Conservation (phyloP, 2,888 invertebrate species). For the Nipponacmea schrenckii region DNA sequence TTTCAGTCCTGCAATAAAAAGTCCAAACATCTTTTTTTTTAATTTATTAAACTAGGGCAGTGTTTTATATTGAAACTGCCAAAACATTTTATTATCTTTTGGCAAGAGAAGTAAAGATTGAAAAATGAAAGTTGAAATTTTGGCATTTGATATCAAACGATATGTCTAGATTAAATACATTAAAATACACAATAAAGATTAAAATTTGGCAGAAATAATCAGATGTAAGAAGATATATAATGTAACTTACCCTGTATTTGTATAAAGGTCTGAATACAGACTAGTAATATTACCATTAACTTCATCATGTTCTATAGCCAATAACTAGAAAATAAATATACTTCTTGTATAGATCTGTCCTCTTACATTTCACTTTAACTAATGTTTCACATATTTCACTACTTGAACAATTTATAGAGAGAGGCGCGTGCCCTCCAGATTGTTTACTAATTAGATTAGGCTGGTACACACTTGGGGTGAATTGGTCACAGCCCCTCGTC, state of each 20-base stretch:
- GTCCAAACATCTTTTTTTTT: background rate
- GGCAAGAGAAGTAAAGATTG: too few relatives aligned
- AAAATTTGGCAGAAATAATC: too few relatives aligned
- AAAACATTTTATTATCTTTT: background rate
- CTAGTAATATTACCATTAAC: too few relatives aligned
- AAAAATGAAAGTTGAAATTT: too few relatives aligned
- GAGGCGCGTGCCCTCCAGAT: conserved; percentile 1
- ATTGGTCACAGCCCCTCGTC: background rate
- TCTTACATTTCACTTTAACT: background rate
- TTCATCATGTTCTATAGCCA: background rate
- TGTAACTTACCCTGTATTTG: too few relatives aligned
- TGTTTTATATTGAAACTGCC: too few relatives aligned
- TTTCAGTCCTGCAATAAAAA: conserved; percentile 16
- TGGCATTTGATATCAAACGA: too few relatives aligned
- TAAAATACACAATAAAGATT: too few relatives aligned
- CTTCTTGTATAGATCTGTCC: background rate
- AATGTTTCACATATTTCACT: background rate
- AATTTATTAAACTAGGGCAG: background rate
- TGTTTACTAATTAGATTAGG: background rate
- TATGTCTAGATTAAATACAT: too few relatives aligned
- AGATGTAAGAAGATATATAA: too few relatives aligned
- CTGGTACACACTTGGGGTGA: background rate
- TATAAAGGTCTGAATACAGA: too few relatives aligned
- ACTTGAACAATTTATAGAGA: background rate
- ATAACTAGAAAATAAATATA: background rate